Evolutionary conservation across 2,113 vertebrate genomes (phyloP).

Genomic region (Rattus rattus): DNA sequence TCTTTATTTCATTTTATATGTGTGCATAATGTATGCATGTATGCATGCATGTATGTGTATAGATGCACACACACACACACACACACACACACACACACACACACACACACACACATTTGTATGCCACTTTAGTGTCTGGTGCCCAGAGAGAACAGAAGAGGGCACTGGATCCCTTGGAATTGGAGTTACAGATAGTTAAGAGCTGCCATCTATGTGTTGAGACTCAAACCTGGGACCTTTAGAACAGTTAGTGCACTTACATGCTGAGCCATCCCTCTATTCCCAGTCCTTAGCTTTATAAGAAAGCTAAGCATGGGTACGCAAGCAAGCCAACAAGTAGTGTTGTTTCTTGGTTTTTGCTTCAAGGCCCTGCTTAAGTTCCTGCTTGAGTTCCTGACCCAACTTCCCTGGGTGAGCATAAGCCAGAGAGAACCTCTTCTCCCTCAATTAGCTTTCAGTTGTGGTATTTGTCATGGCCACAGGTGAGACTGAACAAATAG

Average conservation of each 20-base stretch:
- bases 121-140: background rate
- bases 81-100: too few relatives aligned
- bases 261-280: too few relatives aligned
- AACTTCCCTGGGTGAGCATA: background rate
- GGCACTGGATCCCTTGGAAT: background rate
- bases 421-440: background rate
- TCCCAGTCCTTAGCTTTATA: background rate
- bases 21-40: background rate
- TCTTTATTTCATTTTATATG: background rate
- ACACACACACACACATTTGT: too few relatives aligned
- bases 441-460: background rate
- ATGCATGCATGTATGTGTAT: background rate
- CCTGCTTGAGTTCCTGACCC: background rate
- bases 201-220: background rate
- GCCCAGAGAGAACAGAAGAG: background rate
- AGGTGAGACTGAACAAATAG: background rate
- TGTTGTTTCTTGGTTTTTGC: background rate
- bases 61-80: background rate
- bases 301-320: background rate
- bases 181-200: background rate
- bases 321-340: background rate
- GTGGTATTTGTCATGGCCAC: background rate
- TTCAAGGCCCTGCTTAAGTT: background rate
- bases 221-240: background rate
- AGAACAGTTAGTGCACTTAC: background rate